A percentile compares a stretch with the other conserved stretches of the same genome.
phyloP scores from a whole-genome alignment of 2,113 vertebrate genomes.

The Isurus oxyrinchus region DNA sequence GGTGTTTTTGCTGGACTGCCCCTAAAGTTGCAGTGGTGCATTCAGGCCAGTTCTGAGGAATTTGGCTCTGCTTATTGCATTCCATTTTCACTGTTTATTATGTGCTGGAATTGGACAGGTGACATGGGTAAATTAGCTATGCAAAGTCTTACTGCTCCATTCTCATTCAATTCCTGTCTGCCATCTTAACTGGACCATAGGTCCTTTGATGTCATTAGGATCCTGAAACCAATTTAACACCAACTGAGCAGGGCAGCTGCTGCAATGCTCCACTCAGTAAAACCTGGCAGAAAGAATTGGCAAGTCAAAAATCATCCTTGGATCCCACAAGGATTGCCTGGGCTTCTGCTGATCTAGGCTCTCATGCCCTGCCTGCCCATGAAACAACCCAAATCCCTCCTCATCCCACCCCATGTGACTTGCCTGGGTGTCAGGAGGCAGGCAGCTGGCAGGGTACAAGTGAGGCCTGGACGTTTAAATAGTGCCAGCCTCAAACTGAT shows the following conservation, averaged over 20 bases:
- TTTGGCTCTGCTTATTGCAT: not conserved
- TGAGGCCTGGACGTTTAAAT: not conserved
- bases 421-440: not conserved
- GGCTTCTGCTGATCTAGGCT: not conserved
- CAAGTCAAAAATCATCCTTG: not conserved
- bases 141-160: too few species aligned
- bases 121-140: too few species aligned
- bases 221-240: too few species aligned
- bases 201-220: too few species aligned
- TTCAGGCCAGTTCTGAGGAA: not conserved
- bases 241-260: not conserved
- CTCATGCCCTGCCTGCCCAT: not conserved
- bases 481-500: not conserved
- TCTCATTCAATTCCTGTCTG: too few species aligned
- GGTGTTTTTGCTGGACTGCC: too few species aligned
- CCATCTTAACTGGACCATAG: not conserved
- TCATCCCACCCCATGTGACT: not conserved
- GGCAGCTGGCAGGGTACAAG: not conserved
- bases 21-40: too few species aligned
- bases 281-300: not conserved
- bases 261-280: not conserved
- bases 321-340: not conserved
- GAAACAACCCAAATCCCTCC: not conserved
- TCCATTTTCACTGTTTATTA: too few species aligned
- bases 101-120: too few species aligned